phyloP scores from a whole-genome alignment of 2,113 vertebrate genomes.

The Marcusenius ussheri region DNA sequence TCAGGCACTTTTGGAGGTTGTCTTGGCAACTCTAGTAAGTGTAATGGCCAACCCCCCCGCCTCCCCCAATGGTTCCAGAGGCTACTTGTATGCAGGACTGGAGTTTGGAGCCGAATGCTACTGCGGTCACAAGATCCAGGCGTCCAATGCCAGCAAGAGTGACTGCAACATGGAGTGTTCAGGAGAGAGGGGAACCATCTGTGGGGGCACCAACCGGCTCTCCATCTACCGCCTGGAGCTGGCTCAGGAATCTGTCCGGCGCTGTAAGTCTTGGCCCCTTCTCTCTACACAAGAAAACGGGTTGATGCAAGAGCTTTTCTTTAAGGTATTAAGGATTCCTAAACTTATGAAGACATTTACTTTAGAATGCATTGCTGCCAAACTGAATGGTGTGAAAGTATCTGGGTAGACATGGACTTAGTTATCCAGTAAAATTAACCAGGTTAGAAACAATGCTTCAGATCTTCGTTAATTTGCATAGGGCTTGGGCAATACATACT shows the following conservation, averaged over 20 bases:
- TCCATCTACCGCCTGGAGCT: conserved; percentile 90
- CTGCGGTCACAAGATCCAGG: conserved; percentile 93
- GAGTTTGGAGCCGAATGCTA: conserved; percentile 96
- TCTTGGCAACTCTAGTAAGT: background rate
- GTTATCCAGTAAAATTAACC: background rate
- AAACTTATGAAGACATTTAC: background rate
- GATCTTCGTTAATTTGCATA: background rate
- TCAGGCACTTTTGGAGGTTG: background rate
- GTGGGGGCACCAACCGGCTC: conserved; percentile 83
- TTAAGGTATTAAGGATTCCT: background rate
- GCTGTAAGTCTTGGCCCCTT: conserved; percentile 69
- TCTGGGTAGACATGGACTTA: background rate
- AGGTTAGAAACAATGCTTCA: background rate
- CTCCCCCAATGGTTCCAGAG: conserved; percentile 55
- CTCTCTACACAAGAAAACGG: background rate
- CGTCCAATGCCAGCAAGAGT: conserved; percentile 67
- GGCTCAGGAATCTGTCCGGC: conserved; percentile 83
- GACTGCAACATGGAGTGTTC: conserved; percentile 95
- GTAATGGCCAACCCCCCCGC: background rate
- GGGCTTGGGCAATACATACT: background rate
- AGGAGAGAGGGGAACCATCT: conserved; percentile 76
- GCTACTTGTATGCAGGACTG: conserved; percentile 87
- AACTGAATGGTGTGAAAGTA: background rate
- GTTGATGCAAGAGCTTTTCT: background rate
- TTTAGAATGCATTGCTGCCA: background rate